A percentile compares a stretch with the other conserved stretches of the same genome.
phyloP scores from a whole-genome alignment of 2,797 vertebrate genomes.

The Platalea minor region DNA sequence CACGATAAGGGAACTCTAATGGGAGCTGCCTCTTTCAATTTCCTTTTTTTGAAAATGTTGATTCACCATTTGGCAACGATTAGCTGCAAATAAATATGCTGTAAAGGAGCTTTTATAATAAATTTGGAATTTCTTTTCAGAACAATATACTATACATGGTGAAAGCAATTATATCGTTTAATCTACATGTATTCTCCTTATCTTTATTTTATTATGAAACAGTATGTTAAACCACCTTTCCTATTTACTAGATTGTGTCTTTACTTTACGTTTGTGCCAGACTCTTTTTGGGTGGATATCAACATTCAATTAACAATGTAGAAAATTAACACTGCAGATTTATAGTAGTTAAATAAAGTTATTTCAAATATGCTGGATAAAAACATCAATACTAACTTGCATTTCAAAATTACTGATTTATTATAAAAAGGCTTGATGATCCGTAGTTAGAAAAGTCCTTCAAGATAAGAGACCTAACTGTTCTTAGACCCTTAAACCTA shows the following conservation, averaged over 20 bases:
- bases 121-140: neutral
- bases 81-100: neutral
- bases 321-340: neutral
- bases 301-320: slow-evolving; percentile 19
- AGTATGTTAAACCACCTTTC: neutral
- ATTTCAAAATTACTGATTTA: neutral
- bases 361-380: neutral
- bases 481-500: neutral
- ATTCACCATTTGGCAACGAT: neutral
- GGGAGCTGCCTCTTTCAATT: neutral
- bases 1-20: neutral
- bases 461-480: neutral
- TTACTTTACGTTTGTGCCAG: neutral
- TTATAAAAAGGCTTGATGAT: neutral
- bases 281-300: neutral
- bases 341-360: neutral
- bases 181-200: neutral
- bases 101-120: neutral
- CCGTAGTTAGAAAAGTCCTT: neutral
- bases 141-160: neutral
- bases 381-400: neutral
- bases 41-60: neutral
- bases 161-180: neutral
- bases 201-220: neutral
- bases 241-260: neutral